phyloP scores from a whole-genome alignment of 2,888 invertebrate species.

The Drosophila barbarae region DNA sequence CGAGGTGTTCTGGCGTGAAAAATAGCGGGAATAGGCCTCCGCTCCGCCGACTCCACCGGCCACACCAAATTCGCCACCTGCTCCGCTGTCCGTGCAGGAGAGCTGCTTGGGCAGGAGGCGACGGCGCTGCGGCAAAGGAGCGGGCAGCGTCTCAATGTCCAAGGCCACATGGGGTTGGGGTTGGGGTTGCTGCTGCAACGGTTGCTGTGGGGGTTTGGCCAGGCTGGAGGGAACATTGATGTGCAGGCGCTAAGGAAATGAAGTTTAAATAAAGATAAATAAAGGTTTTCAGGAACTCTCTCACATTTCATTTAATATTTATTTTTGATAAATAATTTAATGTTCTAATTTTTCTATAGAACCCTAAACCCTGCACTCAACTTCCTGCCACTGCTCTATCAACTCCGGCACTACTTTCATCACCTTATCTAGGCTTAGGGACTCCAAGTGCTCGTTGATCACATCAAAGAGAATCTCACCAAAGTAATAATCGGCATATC shows the following conservation, averaged over 20 bases:
- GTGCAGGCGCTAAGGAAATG: constrained; percentile 50
- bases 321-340: too few relatives aligned
- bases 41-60: constrained; percentile 20
- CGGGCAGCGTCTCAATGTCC: constrained; percentile 58
- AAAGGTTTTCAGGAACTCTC: background rate
- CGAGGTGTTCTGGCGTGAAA: constrained; percentile 79
- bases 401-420: too few relatives aligned
- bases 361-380: too few relatives aligned
- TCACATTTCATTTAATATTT: too few relatives aligned
- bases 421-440: too few relatives aligned
- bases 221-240: constrained; percentile 71
- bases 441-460: too few relatives aligned
- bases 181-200: constrained; percentile 8
- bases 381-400: too few relatives aligned
- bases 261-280: background rate
- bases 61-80: constrained; percentile 49
- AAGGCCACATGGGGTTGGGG: constrained; percentile 55
- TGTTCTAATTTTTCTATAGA: too few relatives aligned
- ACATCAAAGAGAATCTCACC: too few relatives aligned
- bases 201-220: constrained; percentile 42
- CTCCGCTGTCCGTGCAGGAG: constrained; percentile 75
- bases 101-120: constrained; percentile 73
- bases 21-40: constrained; percentile 63
- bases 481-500: too few relatives aligned
- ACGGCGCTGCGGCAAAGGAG: constrained; percentile 52